phyloP scores from a whole-genome alignment of 2,888 invertebrate species.

The Drosophila borealis region DNA sequence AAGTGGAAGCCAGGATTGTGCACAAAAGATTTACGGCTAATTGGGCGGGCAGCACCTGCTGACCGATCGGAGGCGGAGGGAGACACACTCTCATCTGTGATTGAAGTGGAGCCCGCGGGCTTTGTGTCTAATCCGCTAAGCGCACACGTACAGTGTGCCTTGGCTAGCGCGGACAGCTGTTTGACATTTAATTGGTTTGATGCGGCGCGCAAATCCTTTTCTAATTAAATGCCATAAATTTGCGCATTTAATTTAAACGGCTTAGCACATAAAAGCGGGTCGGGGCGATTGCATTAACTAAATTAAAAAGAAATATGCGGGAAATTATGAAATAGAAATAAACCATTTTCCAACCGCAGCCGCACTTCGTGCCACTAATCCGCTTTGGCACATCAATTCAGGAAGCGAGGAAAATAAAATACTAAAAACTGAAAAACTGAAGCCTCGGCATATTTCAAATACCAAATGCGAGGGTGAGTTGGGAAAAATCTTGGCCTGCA shows the following conservation, averaged over 20 bases:
- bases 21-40: conserved; percentile 38
- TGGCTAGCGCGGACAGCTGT: conserved; percentile 29
- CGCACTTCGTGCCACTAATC: conserved; percentile 60
- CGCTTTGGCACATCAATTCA: conserved; percentile 69
- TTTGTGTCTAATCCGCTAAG: conserved; percentile 41
- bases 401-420: conserved; percentile 16
- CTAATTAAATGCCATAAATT: conserved; percentile 64
- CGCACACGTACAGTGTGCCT: conserved; percentile 30
- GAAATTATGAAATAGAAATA: conserved; percentile 37
- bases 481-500: conserved; percentile 35
- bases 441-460: conserved; percentile 55
- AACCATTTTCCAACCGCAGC: conserved; percentile 23
- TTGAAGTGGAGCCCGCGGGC: conserved; percentile 2
- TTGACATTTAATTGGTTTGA: conserved; percentile 37
- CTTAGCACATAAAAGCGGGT: conserved; percentile 15
- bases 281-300: conserved; percentile 63
- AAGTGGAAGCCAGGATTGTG: conserved; percentile 28
- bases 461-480: conserved; percentile 21
- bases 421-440: conserved; percentile 29
- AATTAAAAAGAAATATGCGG: conserved; percentile 60
- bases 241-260: conserved; percentile 33
- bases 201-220: conserved; percentile 52
- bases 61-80: conserved; percentile 1
- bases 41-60: conserved; percentile 35
- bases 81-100: conserved; percentile 17